phyloP scores from a whole-genome alignment of 2,888 invertebrate genomes.

The Sericinus montela region DNA sequence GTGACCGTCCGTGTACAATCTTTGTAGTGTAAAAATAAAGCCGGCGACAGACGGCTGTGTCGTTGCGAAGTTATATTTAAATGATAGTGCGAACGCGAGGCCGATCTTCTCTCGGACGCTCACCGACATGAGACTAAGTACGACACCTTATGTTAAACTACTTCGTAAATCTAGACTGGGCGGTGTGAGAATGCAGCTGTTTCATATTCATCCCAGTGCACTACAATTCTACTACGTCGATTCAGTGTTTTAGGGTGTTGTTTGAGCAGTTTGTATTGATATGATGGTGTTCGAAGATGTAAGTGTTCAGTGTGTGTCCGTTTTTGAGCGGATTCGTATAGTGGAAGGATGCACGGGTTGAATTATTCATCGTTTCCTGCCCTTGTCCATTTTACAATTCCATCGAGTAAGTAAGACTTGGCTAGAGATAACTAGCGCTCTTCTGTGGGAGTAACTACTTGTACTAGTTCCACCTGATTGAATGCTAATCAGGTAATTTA shows the following conservation, averaged over 20 bases:
- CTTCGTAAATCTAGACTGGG: conserved; percentile 34
- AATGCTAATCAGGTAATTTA: conserved; percentile 16
- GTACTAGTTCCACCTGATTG: background rate
- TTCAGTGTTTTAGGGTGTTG: conserved; percentile 14
- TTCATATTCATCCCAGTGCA: conserved; percentile 33
- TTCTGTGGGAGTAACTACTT: background rate
- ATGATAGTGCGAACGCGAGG: conserved; percentile 68
- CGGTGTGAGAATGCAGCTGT: conserved; percentile 28
- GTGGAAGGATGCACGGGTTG: conserved; percentile 45
- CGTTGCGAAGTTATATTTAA: conserved; percentile 71
- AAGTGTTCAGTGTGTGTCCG: conserved; percentile 34
- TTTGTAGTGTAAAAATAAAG: conserved; percentile 73
- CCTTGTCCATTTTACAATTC: conserved; percentile 42
- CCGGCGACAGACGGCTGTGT: conserved; percentile 70
- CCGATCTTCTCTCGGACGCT: conserved; percentile 57
- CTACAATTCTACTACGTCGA: conserved; percentile 22
- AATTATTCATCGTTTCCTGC: conserved; percentile 51
- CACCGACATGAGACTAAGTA: conserved; percentile 75
- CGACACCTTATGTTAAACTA: conserved; percentile 53
- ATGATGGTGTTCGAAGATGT: background rate
- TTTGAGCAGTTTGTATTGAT: background rate
- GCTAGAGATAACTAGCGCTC: conserved; percentile 15
- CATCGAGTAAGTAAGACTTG: conserved; percentile 22
- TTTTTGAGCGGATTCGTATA: conserved; percentile 40
- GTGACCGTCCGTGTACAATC: conserved; percentile 53